These are phyloP conservation scores for Orientallactaga sibirica DNA, from an alignment of 2,797 vertebrate species.

Conservation along the genomic window DNA sequence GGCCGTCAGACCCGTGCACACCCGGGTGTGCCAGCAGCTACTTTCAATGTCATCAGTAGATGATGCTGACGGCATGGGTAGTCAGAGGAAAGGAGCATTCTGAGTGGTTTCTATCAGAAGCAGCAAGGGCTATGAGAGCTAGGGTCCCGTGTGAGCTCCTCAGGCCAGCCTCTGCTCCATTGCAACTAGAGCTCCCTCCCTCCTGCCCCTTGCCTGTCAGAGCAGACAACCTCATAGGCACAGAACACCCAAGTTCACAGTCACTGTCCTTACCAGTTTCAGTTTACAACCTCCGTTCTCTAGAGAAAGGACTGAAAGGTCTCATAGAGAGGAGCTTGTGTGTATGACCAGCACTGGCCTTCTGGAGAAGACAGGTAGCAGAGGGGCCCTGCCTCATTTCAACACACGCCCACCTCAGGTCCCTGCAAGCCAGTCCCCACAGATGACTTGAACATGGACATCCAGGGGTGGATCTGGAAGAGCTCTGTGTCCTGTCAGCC, in stretches of 20 bases:
- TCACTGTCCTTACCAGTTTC: neutral
- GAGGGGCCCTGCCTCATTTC: neutral
- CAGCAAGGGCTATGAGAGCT: neutral
- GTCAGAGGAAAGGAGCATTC: neutral
- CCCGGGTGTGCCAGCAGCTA: neutral
- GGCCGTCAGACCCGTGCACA: neutral
- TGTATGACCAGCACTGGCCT: neutral
- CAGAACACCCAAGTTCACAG: neutral
- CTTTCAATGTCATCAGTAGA: neutral
- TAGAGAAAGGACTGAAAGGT: neutral
- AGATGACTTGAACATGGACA: neutral
- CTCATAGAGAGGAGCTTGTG: neutral
- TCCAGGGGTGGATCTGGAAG: constrained; percentile 71
- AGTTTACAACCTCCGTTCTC: neutral
- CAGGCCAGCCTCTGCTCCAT: too few species aligned
- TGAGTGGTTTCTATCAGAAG: neutral
- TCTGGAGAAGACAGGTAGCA: neutral
- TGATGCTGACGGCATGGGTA: neutral
- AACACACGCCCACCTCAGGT: neutral
- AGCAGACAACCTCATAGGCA: neutral
- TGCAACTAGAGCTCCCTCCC: neutral
- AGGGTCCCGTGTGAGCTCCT: neutral
- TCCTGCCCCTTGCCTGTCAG: neutral
- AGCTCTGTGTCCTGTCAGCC: constrained; percentile 86
- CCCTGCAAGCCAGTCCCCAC: fast-evolving